Percentiles rank a stretch among this genome's conserved stretches.
Conservation (phyloP, 2,113 vertebrate species). For the Myrmecobius fasciatus region DNA sequence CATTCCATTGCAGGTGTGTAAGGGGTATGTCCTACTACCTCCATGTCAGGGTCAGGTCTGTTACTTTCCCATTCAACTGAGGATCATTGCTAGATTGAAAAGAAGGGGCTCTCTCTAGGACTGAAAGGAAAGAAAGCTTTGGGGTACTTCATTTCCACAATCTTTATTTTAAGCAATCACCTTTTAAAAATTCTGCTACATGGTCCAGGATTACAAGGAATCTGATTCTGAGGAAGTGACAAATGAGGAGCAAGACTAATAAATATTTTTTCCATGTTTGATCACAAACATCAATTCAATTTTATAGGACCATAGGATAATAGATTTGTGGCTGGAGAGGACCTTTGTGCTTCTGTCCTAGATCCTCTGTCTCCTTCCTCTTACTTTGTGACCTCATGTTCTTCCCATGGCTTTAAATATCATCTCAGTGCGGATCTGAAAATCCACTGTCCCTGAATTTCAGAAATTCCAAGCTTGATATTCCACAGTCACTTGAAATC, state of each 20-base stretch:
- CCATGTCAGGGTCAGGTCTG: neutral
- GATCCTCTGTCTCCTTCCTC: too few species aligned
- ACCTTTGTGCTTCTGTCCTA: too few species aligned
- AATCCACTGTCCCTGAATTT: neutral
- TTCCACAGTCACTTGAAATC: neutral
- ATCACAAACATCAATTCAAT: neutral
- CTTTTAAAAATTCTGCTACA: neutral
- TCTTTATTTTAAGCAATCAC: conserved; percentile 43
- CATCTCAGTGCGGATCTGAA: too few species aligned
- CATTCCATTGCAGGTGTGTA: neutral
- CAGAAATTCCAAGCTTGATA: neutral
- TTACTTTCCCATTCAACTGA: neutral
- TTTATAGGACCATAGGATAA: neutral
- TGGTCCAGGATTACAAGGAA: conserved; percentile 24
- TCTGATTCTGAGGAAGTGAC: neutral
- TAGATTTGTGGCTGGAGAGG: neutral
- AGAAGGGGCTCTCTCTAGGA: neutral
- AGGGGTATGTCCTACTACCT: neutral
- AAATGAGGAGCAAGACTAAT: conserved; percentile 10
- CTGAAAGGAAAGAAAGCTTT: conserved; percentile 23
- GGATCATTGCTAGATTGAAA: neutral
- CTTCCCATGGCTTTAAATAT: too few species aligned
- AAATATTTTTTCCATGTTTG: conserved; percentile 9
- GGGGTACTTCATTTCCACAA: conserved; percentile 10
- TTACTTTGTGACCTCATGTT: too few species aligned